Percentiles rank a stretch among this genome's conserved stretches.
Conservation (phyloP, 1,140 invertebrate species). For the Colletes gigas region DNA sequence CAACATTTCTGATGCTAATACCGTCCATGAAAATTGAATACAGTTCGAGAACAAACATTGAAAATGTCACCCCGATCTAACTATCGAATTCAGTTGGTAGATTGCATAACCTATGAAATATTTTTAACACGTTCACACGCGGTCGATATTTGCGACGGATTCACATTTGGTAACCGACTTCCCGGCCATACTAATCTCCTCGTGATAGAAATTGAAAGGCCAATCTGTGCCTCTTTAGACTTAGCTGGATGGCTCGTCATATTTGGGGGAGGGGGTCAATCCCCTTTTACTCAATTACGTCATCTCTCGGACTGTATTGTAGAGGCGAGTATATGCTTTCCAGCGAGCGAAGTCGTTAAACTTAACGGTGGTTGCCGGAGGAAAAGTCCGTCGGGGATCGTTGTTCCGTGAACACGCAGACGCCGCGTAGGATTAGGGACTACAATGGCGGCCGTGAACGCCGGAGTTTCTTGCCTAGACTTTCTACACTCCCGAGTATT, state of each 20-base stretch:
- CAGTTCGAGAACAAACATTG: too few relatives aligned
- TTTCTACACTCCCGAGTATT: background rate
- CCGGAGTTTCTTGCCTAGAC: background rate
- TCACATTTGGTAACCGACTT: background rate
- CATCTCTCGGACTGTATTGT: slow-evolving; percentile 33
- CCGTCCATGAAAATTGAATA: too few relatives aligned
- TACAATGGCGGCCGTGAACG: background rate
- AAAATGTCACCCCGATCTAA: too few relatives aligned
- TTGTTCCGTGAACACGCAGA: background rate
- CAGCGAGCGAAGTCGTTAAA: slow-evolving; percentile 43
- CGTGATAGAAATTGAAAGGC: slow-evolving; percentile 47
- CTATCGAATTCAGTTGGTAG: too few relatives aligned
- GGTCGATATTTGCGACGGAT: background rate
- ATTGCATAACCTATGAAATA: background rate
- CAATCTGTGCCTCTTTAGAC: slow-evolving; percentile 32
- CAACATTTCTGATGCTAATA: too few relatives aligned
- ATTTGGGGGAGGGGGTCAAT: slow-evolving; percentile 45
- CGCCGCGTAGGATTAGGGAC: background rate
- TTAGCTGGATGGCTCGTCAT: slow-evolving; percentile 35
- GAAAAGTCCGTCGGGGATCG: slow-evolving; percentile 4
- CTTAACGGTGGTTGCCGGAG: slow-evolving; percentile 32
- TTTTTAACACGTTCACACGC: background rate
- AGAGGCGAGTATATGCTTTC: slow-evolving; percentile 29
- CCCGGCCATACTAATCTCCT: background rate
- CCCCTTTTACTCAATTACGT: slow-evolving; percentile 53